Conservation (phyloP, 2,797 vertebrate genomes). For the Hoplostethus mediterraneus region DNA sequence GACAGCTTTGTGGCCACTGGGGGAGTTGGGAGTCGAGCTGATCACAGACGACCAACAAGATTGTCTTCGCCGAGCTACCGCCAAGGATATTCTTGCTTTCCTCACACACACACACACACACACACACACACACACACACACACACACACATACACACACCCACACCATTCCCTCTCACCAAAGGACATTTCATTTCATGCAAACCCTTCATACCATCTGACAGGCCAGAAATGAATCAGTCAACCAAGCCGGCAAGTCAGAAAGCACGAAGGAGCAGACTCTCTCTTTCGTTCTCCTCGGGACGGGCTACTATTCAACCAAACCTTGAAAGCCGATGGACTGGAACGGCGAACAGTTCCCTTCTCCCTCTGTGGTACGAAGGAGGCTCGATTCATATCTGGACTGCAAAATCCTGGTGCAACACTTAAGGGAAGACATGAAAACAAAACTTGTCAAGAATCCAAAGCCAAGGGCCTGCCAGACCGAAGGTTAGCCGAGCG, state of each 20-base stretch:
- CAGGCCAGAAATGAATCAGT: conserved; percentile 23
- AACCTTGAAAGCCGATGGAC: conserved; percentile 28
- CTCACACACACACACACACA: not conserved
- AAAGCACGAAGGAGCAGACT: conserved; percentile 4
- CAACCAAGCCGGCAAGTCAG: conserved; percentile 16
- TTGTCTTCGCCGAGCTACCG: conserved; percentile 1
- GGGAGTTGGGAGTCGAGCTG: conserved; percentile 2
- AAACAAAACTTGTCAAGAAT: not conserved
- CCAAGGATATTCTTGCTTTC: not conserved
- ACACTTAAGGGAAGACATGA: not conserved
- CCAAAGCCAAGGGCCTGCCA: not conserved
- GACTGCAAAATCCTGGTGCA: conserved; percentile 1
- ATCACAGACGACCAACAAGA: conserved; percentile 19
- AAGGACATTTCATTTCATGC: not conserved
- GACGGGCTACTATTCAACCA: not conserved
- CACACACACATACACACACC: not conserved
- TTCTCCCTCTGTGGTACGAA: not conserved
- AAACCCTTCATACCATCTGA: conserved; percentile 26
- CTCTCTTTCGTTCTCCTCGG: conserved; percentile 7
- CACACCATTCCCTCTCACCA: conserved; percentile 26
- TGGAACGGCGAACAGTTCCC: conserved; percentile 18
- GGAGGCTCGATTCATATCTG: conserved; percentile 15
- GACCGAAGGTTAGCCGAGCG: not conserved
- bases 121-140: not conserved
- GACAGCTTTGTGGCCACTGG: conserved; percentile 48